Base-by-base conservation (phyloP, 2,797 vertebrate species). In the Phataginus tricuspis region DNA sequence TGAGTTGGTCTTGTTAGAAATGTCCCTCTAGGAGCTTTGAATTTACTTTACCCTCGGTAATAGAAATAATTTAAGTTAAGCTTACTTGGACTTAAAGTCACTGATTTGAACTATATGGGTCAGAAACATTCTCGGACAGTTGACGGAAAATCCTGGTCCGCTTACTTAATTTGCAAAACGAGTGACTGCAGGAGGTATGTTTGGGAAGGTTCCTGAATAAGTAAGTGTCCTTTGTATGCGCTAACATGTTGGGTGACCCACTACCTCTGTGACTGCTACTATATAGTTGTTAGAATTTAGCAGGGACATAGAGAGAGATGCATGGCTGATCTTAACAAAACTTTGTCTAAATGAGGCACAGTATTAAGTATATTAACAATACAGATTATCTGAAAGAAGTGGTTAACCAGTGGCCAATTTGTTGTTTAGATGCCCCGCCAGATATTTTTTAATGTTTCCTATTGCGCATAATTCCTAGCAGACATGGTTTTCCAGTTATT, bases 1-100 rank as follows among this genome's bases (percentile, higher is more conserved):
- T 87, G 90, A 95, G 91, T 95, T 96, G 94, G 74, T 95, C 97
- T 96, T 97, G 88, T 92, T 97, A 96, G 87, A 96, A 97, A 94
- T 27, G 53, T 91, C 83, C 92, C 59, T 94, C 61, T 91, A 72
- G 75, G 94, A 91, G n/a, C 66, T 21, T 27, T 96, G 83, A 63
- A 80, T 95, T 93, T 94, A 91, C 51, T 94, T 96, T 93, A 55
- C 90, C 94, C 96, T 34, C 45, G 72, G 75, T 97, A 89, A 95
- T 94, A 97, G 95, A 95, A 96, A 96, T 96, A 84, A 93, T 96
- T 96, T 96, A 88, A 95, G 95, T 96, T 64, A 61, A 95, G 37
- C 68, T 91, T 96, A 95, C 94, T 89, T 93, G 66, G 91, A 78
- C 75, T 91, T 96, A 88, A 86, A 92, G 53, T 85, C 72, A 91